Conservation (phyloP, 2,888 invertebrate genomes). For the Hipparchia semele region DNA sequence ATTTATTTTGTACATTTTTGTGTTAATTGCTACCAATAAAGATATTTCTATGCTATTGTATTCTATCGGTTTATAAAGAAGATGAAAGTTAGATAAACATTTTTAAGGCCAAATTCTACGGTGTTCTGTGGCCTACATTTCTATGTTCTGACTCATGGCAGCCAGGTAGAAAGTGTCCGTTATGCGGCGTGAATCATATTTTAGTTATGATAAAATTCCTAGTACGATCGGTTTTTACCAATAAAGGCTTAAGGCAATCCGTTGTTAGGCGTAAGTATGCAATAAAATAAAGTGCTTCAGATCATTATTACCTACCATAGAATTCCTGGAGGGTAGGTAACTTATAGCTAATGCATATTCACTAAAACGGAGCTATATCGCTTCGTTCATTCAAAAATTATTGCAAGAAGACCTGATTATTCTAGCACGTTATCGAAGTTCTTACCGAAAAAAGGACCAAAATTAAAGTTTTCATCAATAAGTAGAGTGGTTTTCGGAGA, state of each 20-base stretch:
- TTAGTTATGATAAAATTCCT: constrained; percentile 24
- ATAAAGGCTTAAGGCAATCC: not conserved
- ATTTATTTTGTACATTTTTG: no score
- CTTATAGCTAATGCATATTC: no score
- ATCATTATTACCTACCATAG: not conserved
- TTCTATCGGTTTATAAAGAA: not conserved
- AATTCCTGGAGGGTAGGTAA: no score
- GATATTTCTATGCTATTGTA: not conserved
- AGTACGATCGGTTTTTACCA: constrained; percentile 7
- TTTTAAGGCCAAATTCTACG: constrained; percentile 5
- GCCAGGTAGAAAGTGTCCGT: constrained; percentile 29
- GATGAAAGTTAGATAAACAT: no score
- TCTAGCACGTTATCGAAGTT: no score
- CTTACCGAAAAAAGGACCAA: no score
- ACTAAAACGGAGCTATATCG: no score
- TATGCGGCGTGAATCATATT: constrained; percentile 29
- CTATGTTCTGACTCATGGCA: constrained; percentile 27
- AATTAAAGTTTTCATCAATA: no score
- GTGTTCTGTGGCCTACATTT: constrained; percentile 23
- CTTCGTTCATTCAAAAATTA: not conserved
- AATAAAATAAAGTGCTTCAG: not conserved
- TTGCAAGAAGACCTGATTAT: not conserved
- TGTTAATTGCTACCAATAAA: no score
- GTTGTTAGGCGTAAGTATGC: not conserved
- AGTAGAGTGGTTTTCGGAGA: no score